These are phyloP conservation scores for Erebia palarica DNA, from an alignment of 2,888 invertebrate species.

Conservation along the genomic window DNA sequence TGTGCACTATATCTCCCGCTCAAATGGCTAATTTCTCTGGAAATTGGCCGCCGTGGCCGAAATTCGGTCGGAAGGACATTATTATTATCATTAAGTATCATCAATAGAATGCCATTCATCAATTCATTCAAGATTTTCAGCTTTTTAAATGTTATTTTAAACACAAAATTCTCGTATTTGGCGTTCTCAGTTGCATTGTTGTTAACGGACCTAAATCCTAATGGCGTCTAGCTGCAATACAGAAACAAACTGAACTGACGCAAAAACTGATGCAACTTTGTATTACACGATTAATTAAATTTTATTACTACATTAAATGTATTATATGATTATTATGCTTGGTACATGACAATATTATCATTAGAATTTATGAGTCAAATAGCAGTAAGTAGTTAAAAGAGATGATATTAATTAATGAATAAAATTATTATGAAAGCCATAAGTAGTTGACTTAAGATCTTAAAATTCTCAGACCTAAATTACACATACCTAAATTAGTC, in stretches of 20 bases:
- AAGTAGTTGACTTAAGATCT: not conserved
- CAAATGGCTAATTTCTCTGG: no score
- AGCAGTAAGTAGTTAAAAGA: not conserved
- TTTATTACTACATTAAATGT: not conserved
- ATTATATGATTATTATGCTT: not conserved
- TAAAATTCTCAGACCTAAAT: not conserved
- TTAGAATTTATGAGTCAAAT: not conserved
- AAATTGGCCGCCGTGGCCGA: no score
- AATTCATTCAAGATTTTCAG: no score
- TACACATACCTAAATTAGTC: not conserved
- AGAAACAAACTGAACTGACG: not conserved
- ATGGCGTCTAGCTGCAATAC: no score
- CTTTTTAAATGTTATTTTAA: no score
- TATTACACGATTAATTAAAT: not conserved
- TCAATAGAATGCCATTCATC: no score
- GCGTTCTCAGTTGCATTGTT: no score
- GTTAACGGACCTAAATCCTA: no score
- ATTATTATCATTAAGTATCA: no score
- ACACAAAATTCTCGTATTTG: no score
- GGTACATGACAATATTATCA: not conserved
- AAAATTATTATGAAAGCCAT: not conserved
- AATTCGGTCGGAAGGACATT: no score
- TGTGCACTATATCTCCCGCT: no score
- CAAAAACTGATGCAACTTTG: not conserved
- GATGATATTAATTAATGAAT: not conserved